Percentiles rank a stretch among this genome's conserved stretches.
Conservation (phyloP, 2,888 invertebrate genomes). For the Lamellibrachia satsuma region DNA sequence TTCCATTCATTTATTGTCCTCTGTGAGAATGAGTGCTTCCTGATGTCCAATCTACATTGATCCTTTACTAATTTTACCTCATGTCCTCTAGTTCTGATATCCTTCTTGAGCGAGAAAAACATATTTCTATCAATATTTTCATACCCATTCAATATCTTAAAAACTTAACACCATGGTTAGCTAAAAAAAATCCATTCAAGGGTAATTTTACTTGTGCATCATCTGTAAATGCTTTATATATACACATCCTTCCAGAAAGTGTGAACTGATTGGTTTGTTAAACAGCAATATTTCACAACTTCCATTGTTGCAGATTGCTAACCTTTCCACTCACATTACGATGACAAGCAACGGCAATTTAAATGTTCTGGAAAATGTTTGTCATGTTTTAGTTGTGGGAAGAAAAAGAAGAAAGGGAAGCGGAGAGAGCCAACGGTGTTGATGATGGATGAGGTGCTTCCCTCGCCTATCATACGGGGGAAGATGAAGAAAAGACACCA, state of each 20-base stretch:
- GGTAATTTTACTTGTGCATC: not conserved
- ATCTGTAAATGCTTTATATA: not conserved
- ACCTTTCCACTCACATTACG: not conserved
- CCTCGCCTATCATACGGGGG: not conserved
- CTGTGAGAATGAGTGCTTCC: too few species aligned
- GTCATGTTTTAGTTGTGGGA: not conserved
- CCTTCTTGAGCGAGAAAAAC: too few species aligned
- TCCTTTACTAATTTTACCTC: too few species aligned
- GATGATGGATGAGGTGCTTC: constrained; percentile 1
- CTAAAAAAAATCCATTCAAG: not conserved
- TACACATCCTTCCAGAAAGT: not conserved
- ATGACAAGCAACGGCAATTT: not conserved
- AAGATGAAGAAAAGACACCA: not conserved
- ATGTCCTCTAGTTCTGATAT: too few species aligned
- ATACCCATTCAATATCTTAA: too few species aligned
- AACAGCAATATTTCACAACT: not conserved
- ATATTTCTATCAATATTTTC: too few species aligned
- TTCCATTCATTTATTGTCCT: too few species aligned
- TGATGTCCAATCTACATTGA: too few species aligned
- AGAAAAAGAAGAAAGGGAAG: not conserved
- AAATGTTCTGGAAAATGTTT: not conserved
- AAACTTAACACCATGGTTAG: too few species aligned
- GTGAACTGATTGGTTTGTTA: not conserved
- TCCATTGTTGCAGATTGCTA: not conserved
- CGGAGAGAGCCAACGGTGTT: not conserved